Evolutionary conservation across 2,113 vertebrate species (phyloP), one percentile per base, ranked within the genome.

Genomic region (Halichoerus grypus): DNA sequence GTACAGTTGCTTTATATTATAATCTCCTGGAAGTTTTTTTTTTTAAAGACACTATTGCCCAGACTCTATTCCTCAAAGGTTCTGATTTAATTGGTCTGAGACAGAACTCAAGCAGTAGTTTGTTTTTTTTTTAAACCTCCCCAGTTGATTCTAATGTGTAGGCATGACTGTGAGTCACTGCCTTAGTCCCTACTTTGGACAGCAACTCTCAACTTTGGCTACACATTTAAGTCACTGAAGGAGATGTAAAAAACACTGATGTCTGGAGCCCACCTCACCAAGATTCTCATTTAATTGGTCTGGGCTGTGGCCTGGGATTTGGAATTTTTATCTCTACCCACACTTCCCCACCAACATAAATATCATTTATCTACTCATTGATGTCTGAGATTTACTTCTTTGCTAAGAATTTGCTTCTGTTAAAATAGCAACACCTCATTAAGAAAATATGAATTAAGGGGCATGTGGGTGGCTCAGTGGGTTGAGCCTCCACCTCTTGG

Each of bases 311-410:
- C 39, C 77, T 88, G 24, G 22, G 39, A 39, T 42, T 69, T 59
- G 5, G 67, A 42, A 82, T 82, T 82, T 94, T 87, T 57, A 59
- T 42, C 57, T 42, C 31, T 51, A 51, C 51, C 28, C 21, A 22
- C 57, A 59, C 24, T 67, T 79, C 26, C 53, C 51, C n/a, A 84
- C 1, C 22, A 63, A 53, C 28, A 84, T 55, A 84, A 84, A 36
- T 77, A 92, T 46, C 22, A 59, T 49, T 55, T 53, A 95, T 67
- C 59, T 88, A 79, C 18, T 92, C 67, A 92, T 36, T 59, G 39
- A 82, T 74, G 26, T 59, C 61, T 92, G 67, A 92, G n/a, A 84
- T 92, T 88, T 84, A 88, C 59, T 82, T 82, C 79, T 84, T 65
- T 74, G 61, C 69, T 79, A 79, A 84, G 28, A 85, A 92, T 84